Percentiles rank a stretch among this genome's conserved stretches.
phyloP scores from a whole-genome alignment of 2,113 vertebrate species.

The Enhydra lutris region DNA sequence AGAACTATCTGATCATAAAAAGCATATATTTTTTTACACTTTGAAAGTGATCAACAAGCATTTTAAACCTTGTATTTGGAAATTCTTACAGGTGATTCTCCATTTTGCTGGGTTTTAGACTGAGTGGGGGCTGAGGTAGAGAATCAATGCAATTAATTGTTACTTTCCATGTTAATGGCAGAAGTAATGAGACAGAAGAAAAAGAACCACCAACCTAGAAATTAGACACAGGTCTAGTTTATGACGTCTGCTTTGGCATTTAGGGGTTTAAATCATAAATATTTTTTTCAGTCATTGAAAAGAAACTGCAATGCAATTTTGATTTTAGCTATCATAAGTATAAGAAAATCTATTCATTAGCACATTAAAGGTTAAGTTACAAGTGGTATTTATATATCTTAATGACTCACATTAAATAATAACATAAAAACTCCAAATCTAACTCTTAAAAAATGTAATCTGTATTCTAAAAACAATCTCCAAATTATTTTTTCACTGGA shows the following conservation, averaged over 20 bases:
- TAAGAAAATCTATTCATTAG: not conserved
- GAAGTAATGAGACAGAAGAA: not conserved
- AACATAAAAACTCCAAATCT: not conserved
- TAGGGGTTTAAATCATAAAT: not conserved
- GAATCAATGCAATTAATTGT: not conserved
- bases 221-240: not conserved
- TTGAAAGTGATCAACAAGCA: not conserved
- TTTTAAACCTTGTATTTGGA: constrained; percentile 27
- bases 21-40: not conserved
- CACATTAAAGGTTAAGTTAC: not conserved
- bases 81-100: not conserved
- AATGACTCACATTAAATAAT: not conserved
- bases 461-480: constrained; percentile 23
- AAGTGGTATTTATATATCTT: not conserved
- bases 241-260: not conserved
- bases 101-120: not conserved
- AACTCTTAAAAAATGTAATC: constrained; percentile 13
- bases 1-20: constrained; percentile 34
- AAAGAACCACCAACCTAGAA: not conserved
- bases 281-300: not conserved
- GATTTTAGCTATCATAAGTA: constrained; percentile 5
- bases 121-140: not conserved
- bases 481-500: not conserved
- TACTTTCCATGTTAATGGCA: not conserved
- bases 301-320: constrained; percentile 23